Conservation (phyloP, 1,140 invertebrate genomes). For the Acromyrmex charruanus region DNA sequence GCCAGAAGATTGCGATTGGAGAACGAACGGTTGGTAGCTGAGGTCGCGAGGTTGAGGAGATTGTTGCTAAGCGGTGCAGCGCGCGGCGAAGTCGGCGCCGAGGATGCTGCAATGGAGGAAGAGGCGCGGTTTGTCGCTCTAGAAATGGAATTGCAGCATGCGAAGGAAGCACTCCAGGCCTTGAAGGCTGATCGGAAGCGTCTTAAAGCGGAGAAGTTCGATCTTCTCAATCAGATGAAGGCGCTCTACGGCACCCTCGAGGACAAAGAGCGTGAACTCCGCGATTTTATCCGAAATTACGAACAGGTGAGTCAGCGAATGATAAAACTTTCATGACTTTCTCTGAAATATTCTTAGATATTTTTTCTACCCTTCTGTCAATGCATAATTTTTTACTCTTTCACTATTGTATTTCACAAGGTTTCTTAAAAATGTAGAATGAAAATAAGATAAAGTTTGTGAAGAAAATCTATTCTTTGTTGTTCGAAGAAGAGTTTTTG, state of each 20-base stretch:
- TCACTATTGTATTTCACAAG: no score
- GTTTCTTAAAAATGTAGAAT: no score
- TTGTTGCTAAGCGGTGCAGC: conserved; percentile 88
- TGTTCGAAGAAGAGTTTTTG: no score
- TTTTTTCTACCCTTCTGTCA: not conserved
- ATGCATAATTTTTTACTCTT: no score
- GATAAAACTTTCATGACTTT: not conserved
- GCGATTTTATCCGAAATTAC: conserved; percentile 97
- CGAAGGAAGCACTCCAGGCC: conserved; percentile 88
- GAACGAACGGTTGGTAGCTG: conserved; percentile 90
- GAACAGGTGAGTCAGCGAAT: conserved; percentile 90
- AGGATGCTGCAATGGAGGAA: conserved; percentile 86
- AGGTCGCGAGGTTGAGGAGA: conserved; percentile 88
- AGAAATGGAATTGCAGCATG: conserved; percentile 88
- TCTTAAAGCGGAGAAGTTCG: conserved; percentile 97
- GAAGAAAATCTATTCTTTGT: no score
- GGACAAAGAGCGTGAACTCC: conserved; percentile 96
- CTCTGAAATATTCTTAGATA: not conserved
- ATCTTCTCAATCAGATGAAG: conserved; percentile 97
- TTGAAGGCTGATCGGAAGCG: conserved; percentile 96
- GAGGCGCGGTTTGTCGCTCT: conserved; percentile 87
- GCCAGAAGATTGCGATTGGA: conserved; percentile 88
- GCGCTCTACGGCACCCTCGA: conserved; percentile 97
- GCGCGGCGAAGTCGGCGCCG: conserved; percentile 87
- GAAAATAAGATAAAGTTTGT: no score